Evolutionary conservation across 2,888 invertebrate genomes (phyloP), one percentile per base, ranked within the genome.

Genomic region (Lasioglossum figueresi): DNA sequence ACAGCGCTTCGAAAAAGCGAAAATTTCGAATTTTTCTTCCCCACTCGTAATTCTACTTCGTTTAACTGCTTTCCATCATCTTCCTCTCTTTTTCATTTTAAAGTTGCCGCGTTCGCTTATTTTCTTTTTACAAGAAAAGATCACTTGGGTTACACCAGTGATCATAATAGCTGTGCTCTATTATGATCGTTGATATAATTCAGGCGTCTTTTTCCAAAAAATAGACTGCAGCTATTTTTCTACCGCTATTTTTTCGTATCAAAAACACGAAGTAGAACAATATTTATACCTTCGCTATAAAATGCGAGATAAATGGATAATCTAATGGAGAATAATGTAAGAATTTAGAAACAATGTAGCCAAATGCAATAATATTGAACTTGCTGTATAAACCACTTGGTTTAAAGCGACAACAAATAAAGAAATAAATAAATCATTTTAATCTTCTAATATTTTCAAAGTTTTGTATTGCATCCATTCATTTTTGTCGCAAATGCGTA

Each of bases 21-120:
- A 59, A 59, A 59, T 59, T 59, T 27, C 59, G 59, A 59, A 59
- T 59, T 59, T 59, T 59, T 14, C 59, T 59, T 27, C 59, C 27
- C 27, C 5, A 0, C 59, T 27, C 14, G 59, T 10, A 59, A 59
- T 27, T 59, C 27, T 27, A 59, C 27, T 59, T 59, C 14, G 16
- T 59, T 59, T 59, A 59, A 59, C 59, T 16, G 27, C 59, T 27
- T 59, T 5, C 27, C 59, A 14, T n/a, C 27, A 5, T 27, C 5
- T 59, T 59, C 5, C 59, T 59, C 59, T 14, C 27, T 59, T 59
- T 27, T 27, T 27, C 59, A 59, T 59, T 59, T 27, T 27, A 59
- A 59, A 59, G 59, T 27, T 59, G 14, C 59, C 59, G 5, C 59
- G 59, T 14, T 59, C 5, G 59, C 59, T 59, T 59, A 14, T 16